Base-by-base conservation (phyloP, 92 coral and sea anemone species). In the Zoanthus sociatus region DNA sequence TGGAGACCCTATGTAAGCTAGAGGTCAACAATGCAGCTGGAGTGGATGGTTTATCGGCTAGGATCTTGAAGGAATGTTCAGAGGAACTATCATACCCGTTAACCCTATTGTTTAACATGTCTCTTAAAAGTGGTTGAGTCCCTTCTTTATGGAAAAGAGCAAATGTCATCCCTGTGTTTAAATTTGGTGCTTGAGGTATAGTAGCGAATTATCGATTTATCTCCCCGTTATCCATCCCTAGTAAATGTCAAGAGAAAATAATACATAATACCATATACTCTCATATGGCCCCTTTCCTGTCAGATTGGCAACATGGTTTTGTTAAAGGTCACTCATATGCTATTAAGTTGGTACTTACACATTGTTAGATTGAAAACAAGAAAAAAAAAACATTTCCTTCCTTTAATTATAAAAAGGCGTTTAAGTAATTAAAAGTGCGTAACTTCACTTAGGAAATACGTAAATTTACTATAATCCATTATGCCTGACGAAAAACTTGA, bases 271-370 rank as follows among this genome's bases (percentile, higher is more conserved):
- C 71, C 69, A 87, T 48, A 78, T 78, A 87, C 42, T 87, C 86
- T 69, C 90, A 68, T 78, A 67, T 88, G 69, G 48, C 83, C 16
- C 87, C 87, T 20, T 82, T n/a, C 13, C 77, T 88, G 2, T 11
- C 91, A 32, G 83, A 72, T 9, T 81, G 91, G 91, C 91, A 87
- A 21, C 90, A 91, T 17, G 89, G 82, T 0, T 87, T 91, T 21
- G 71, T 87, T 3, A 91, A 42, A 46, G 86, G 93, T 32, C 69
- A 87, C 13, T 91, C 91, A 68, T 91, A 89, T 32, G 91, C 64
- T 8, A 56, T 16, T 16, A 2, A 56, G 64, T 16, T 56, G 8
- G 64, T 56, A 8, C 8, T 88, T 1, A 0, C 89, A 84, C 92
- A 89, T 26, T 26, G 26, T 26, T 26, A 26, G 26, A 26, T 26